Evolutionary conservation across 2,113 vertebrate genomes (phyloP).

Genomic region (Pseudorasbora parva): DNA sequence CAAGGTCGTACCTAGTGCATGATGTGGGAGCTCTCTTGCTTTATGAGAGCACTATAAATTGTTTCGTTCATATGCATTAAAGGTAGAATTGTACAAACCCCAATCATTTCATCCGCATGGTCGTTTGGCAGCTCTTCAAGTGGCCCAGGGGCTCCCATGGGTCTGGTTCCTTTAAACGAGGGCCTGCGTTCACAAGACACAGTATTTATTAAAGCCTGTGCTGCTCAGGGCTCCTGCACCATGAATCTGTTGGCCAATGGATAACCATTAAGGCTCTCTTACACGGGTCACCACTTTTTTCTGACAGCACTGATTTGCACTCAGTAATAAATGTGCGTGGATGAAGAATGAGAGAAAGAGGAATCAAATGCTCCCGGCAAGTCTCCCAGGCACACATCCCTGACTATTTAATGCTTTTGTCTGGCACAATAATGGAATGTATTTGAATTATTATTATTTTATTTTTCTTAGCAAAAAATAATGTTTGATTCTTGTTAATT

Average conservation of each 20-base stretch:
- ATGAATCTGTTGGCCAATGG: neutral
- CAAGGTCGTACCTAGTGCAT: neutral
- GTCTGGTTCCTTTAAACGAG: conserved; percentile 6
- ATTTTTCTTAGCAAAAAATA: neutral
- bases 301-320: neutral
- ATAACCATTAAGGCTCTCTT: conserved; percentile 11
- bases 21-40: neutral
- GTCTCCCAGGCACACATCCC: neutral
- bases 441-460: neutral
- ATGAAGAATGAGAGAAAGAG: neutral
- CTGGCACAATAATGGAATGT: neutral
- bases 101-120: neutral
- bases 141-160: neutral
- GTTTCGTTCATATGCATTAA: neutral
- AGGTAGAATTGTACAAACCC: neutral
- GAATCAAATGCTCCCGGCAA: neutral
- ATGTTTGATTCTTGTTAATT: neutral
- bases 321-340: neutral
- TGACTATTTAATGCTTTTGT: too few relatives aligned
- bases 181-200: neutral
- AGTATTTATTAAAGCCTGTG: neutral
- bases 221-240: neutral
- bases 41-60: neutral
- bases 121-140: conserved; percentile 5
- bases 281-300: neutral